These are phyloP conservation scores for Dendroctonus valens DNA, from an alignment of 1,140 invertebrate species.

Conservation along the genomic window DNA sequence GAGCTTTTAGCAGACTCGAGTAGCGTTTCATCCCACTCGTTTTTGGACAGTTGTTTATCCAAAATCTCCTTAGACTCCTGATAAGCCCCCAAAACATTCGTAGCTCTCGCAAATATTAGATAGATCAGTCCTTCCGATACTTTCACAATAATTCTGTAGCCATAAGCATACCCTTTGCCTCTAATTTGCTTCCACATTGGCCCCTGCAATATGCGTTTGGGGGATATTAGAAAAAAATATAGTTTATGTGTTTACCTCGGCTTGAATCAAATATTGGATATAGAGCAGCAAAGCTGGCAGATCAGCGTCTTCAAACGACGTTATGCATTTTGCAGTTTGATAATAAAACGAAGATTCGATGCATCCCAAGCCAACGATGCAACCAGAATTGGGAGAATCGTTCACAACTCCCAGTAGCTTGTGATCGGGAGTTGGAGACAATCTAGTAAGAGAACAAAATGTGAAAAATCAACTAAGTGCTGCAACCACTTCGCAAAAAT, in stretches of 20 bases:
- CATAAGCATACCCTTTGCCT: constrained; percentile 82
- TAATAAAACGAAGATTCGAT: constrained; percentile 76
- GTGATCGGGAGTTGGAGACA: constrained; percentile 53
- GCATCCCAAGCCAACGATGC: constrained; percentile 77
- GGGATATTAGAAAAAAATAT: constrained; percentile 3
- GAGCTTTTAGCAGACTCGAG: constrained; percentile 83
- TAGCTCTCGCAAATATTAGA: constrained; percentile 70
- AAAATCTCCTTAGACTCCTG: constrained; percentile 69
- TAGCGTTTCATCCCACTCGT: constrained; percentile 68
- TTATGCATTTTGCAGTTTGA: constrained; percentile 65
- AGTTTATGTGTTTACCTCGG: constrained; percentile 61
- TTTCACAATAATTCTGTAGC: constrained; percentile 62
- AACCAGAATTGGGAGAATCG: constrained; percentile 45
- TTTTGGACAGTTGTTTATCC: constrained; percentile 59
- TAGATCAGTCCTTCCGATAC: constrained; percentile 70
- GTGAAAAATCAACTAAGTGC: neutral
- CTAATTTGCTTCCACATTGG: constrained; percentile 85
- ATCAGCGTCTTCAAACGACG: constrained; percentile 63
- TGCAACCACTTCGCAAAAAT: neutral
- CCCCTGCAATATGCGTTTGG: constrained; percentile 57
- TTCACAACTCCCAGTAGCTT: constrained; percentile 48
- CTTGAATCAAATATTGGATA: constrained; percentile 82
- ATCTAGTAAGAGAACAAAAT: neutral
- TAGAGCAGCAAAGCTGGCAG: constrained; percentile 73
- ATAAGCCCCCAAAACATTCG: constrained; percentile 75